Evolutionary conservation across 2,113 vertebrate species (phyloP).

Genomic region (Setophaga petechia): DNA sequence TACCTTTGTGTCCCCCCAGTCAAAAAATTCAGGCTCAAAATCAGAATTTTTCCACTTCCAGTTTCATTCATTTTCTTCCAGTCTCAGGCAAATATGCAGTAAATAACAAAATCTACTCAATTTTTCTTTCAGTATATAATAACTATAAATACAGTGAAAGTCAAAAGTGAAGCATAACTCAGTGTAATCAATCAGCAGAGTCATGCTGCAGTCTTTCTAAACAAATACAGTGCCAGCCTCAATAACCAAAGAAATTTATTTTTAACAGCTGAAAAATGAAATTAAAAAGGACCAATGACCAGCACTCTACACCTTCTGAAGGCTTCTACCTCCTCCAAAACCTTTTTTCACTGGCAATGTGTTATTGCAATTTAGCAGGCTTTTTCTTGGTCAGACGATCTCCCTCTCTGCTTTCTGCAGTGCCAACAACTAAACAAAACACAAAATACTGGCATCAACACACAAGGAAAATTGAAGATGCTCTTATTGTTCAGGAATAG

Average conservation of each 20-base stretch:
- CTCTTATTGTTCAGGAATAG: conserved; percentile 4
- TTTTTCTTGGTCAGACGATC: background rate
- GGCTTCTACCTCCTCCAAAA: background rate
- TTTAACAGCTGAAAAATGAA: background rate
- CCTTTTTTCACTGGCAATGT: background rate
- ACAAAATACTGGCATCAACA: background rate
- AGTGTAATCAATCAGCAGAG: background rate
- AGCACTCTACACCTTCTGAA: background rate
- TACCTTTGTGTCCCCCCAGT: background rate
- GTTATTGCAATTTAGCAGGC: background rate
- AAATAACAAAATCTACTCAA: background rate
- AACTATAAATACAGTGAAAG: background rate
- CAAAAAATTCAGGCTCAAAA: background rate
- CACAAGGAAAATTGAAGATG: conserved; percentile 12
- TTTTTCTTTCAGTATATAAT: background rate
- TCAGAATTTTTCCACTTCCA: background rate
- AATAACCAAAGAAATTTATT: background rate
- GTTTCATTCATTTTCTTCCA: background rate
- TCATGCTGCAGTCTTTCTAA: background rate
- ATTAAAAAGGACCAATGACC: background rate
- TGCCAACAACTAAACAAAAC: conserved; percentile 1
- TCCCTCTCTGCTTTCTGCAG: background rate
- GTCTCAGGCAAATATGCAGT: background rate
- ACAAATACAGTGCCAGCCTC: background rate
- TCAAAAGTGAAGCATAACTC: background rate